Evolutionary conservation across 2,113 vertebrate species (phyloP).

Genomic region (Neodontobutis hainanensis): DNA sequence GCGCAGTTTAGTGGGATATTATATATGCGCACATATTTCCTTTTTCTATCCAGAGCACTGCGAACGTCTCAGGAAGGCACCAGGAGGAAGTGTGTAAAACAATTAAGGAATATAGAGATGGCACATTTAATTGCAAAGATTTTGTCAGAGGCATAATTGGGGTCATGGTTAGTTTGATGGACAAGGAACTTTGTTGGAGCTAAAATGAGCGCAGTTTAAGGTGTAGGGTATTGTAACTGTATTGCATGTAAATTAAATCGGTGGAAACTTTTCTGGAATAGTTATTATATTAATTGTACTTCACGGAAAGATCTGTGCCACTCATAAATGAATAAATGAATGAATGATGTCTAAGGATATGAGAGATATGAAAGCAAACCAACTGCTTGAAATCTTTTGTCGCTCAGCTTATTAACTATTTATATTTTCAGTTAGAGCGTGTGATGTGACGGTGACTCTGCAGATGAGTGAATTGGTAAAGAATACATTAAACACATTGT

Average conservation of each 20-base stretch:
- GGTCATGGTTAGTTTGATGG: constrained; percentile 28
- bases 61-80: constrained; percentile 3
- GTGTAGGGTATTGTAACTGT: background rate
- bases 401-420: constrained; percentile 66
- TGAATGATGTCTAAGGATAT: constrained; percentile 46
- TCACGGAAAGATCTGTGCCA: constrained; percentile 38
- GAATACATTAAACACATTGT: constrained; percentile 37
- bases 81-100: background rate
- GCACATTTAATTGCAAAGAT: constrained; percentile 18
- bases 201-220: too few species aligned
- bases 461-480: constrained; percentile 49
- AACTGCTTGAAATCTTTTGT: constrained; percentile 41
- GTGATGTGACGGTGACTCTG: constrained; percentile 36
- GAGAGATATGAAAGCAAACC: constrained; percentile 7
- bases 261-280: constrained; percentile 26
- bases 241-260: constrained; percentile 36
- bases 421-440: constrained; percentile 49
- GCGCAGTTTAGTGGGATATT: background rate
- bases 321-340: constrained; percentile 66
- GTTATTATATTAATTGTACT: constrained; percentile 51
- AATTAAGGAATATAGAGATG: constrained; percentile 23
- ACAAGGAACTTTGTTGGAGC: background rate
- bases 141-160: constrained; percentile 25
- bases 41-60: background rate
- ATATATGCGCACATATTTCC: background rate